Base-by-base conservation (phyloP, 2,113 vertebrate species). In the Hippocampus guttulatus region DNA sequence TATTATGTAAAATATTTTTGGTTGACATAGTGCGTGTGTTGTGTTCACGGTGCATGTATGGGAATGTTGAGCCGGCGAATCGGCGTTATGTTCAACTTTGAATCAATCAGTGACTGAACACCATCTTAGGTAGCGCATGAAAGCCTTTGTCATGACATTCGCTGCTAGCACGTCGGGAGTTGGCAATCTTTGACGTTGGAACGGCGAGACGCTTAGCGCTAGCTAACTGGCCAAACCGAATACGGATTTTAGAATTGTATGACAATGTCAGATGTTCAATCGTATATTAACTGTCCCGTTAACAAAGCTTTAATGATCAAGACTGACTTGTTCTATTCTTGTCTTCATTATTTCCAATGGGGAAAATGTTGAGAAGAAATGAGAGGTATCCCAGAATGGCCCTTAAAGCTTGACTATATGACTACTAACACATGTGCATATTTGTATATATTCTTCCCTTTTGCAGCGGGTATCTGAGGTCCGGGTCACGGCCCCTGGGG, bases 401-500 rank as follows among this genome's bases (percentile, higher is more conserved):
- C 20, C 27, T 69, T 41, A 20, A 73, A 47, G 49, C 23, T 33
- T 57, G 23, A 2, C 14, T 62, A 21, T 23, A 47, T 63, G 61
- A 72, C 43, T 70, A 60, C 68, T 78, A 51, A 68, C 74, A 74
- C 33, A 65, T 71, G 70, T 74, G 33, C 61, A 43, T 27, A 63
- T 38, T 7, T 38, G 33, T 38, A 38, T 64, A 68, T 62, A 38
- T 67, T 70, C 67, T 51, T 72, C 11, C 0, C 33, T 1, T 55
- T 60, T 38, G 38, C 52, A 61, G 23, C 38, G n/a, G 3, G 20
- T 62, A 33, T 67, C 61, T 69, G 52, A 67, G 57, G 68, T 78
- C 63, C 21, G 67, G 73, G 75, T 73, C 71, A 70, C 72, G 75
- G 71, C 69, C 64, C 68, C 0, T 9, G 68, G 71, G 73, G 74